A percentile compares a stretch with the other conserved stretches of the same genome.
These are phyloP conservation scores for Neoarius graeffei DNA, from an alignment of 2,113 vertebrate genomes.

Conservation along the genomic window DNA sequence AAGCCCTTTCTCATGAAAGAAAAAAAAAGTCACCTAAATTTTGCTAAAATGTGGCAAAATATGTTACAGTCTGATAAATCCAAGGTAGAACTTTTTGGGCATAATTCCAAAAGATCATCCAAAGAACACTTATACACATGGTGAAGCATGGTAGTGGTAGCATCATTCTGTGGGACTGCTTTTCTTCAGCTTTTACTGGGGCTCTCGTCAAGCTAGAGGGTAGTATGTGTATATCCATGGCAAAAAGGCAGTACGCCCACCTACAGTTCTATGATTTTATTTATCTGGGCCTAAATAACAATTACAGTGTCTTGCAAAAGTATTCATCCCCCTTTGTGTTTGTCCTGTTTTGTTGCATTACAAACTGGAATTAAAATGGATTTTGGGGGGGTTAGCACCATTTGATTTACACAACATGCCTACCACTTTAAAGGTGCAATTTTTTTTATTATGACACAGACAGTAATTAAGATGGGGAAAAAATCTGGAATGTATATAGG, in stretches of 20 bases:
- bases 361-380: no score
- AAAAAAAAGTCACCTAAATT: no score
- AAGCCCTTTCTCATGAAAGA: neutral
- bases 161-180: neutral
- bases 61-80: neutral
- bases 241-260: neutral
- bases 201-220: neutral
- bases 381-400: no score
- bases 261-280: neutral
- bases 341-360: no score
- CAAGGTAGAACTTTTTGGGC: neutral
- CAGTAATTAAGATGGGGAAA: no score
- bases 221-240: neutral
- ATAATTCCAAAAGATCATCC: neutral
- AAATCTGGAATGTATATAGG: no score
- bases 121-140: no score
- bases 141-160: neutral
- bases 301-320: no score
- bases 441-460: no score
- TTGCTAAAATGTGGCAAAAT: neutral
- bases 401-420: no score
- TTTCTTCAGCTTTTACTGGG: neutral
- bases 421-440: no score
- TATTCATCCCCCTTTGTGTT: no score
- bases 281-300: neutral